Percentiles rank a stretch among this genome's conserved stretches.
Evolutionary conservation across 2,113 vertebrate species (phyloP).

Genomic region (Ardeotis arabs): DNA sequence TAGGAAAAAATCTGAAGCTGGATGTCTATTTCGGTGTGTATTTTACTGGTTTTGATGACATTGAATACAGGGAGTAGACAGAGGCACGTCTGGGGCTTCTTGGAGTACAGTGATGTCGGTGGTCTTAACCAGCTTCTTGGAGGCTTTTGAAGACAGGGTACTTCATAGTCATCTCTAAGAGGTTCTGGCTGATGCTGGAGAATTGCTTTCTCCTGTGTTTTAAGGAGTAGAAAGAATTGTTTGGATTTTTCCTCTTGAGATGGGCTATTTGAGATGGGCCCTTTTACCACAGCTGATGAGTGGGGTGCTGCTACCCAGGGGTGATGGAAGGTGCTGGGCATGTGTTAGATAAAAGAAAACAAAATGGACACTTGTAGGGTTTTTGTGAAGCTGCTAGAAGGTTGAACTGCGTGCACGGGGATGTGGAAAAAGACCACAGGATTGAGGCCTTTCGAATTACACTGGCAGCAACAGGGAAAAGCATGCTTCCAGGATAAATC

Average conservation of each 20-base stretch:
- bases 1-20: neutral
- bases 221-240: neutral
- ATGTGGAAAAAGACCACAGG: neutral
- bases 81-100: fast-evolving
- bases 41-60: neutral
- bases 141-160: neutral
- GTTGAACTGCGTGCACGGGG: neutral
- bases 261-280: neutral
- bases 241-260: neutral
- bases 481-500: neutral
- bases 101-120: fast-evolving
- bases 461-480: fast-evolving
- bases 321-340: neutral
- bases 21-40: neutral
- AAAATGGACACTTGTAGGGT: neutral
- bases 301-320: fast-evolving
- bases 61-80: neutral
- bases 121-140: neutral
- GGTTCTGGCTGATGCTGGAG: neutral
- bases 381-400: neutral
- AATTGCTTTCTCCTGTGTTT: neutral
- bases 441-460: neutral
- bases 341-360: neutral
- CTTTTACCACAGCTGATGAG: fast-evolving
- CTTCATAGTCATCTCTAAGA: neutral